These are phyloP conservation scores for Lepidocolaptes lacrymiger DNA, from an alignment of 2,797 vertebrate genomes.

Conservation along the genomic window DNA sequence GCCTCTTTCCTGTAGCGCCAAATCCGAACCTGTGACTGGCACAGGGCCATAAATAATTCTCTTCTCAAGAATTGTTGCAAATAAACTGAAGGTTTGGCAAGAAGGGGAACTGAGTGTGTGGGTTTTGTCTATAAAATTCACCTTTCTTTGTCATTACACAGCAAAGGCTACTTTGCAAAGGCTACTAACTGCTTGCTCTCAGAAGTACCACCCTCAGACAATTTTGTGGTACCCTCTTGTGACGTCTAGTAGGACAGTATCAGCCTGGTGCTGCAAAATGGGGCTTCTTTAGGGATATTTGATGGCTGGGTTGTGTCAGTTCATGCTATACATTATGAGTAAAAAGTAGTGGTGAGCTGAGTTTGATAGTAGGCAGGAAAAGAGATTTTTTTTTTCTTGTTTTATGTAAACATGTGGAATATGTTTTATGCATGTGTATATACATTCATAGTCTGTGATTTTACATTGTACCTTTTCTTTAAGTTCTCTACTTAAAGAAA, in stretches of 20 bases:
- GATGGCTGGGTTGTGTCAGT: neutral
- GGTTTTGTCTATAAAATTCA: neutral
- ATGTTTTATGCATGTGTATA: neutral
- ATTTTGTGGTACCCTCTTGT: neutral
- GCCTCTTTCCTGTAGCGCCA: neutral
- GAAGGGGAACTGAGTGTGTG: accelerated
- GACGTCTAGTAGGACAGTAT: neutral
- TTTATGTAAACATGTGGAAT: neutral
- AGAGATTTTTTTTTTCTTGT: neutral
- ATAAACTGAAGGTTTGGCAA: neutral
- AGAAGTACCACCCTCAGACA: neutral
- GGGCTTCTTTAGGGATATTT: neutral
- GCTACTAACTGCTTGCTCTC: neutral
- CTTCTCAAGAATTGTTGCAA: neutral
- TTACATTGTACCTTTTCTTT: neutral
- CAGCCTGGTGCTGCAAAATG: neutral
- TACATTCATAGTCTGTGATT: neutral
- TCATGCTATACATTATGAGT: neutral
- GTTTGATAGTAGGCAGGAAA: neutral
- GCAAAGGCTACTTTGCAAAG: neutral
- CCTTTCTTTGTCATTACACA: neutral
- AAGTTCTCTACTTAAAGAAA: too few species aligned
- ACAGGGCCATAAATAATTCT: neutral
- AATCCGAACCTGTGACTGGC: neutral
- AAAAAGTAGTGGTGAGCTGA: neutral